Evolutionary conservation across 2,888 invertebrate species (phyloP).

Genomic region (Eueremaeus valkanovi): DNA sequence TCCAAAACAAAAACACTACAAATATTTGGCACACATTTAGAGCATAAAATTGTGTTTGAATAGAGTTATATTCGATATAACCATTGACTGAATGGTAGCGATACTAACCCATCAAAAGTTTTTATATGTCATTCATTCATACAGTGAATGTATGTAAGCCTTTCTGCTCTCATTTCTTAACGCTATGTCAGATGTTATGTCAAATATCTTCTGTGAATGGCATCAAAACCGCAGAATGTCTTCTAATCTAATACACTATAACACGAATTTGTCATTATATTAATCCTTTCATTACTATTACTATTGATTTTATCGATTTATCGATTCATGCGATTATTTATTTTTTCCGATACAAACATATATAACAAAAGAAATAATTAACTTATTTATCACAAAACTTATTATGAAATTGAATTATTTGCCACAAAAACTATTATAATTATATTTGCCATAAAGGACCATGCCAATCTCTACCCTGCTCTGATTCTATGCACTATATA

Average conservation of each 20-base stretch:
- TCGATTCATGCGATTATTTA: not conserved
- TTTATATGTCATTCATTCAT: constrained; percentile 1
- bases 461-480: no score
- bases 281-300: not conserved
- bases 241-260: not conserved
- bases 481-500: no score
- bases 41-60: not conserved
- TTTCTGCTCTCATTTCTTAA: not conserved
- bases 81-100: not conserved
- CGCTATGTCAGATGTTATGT: not conserved
- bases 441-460: no score
- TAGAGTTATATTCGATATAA: not conserved
- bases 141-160: not conserved
- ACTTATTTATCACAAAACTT: no score
- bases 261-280: not conserved
- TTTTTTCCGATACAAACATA: not conserved
- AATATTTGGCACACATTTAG: constrained; percentile 7
- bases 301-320: not conserved
- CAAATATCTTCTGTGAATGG: not conserved
- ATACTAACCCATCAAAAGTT: constrained; percentile 5
- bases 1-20: not conserved
- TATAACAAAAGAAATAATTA: not conserved
- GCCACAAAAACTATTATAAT: no score
- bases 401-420: no score
- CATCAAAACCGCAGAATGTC: not conserved